Base-by-base conservation (phyloP, 2,888 invertebrate species). In the Phorcus lineatus region DNA sequence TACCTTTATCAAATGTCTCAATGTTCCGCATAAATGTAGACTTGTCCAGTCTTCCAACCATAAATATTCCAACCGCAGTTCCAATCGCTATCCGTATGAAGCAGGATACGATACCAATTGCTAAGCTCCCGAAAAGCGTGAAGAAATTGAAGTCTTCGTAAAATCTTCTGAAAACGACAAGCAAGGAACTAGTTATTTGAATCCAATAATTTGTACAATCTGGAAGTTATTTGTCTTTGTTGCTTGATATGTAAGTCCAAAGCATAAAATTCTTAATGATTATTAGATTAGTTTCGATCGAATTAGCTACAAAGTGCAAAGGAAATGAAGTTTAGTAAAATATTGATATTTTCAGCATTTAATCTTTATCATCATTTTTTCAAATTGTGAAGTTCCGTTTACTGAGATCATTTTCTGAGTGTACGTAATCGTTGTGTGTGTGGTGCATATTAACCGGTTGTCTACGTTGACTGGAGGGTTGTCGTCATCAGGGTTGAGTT, bases 111-210 rank as follows among this genome's bases (percentile, higher is more conserved):
- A 86, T 1, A 36, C 86, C 86, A 28, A 84, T 81, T 47, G 82
- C 83, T 57, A 84, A 79, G 66, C 83, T 86, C 31, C 82, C 74
- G 55, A 86, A 86, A 52, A 86, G 22, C 54, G 81, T 70, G 55
- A 82, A 84, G 78, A 82, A 86, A 24, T 79, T 81, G 28, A 86
- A 67, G 24, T 83, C 52, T 76, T 86, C 86, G 74, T 80, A 84
- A n/a, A 77, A 78, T 55, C 81, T 82, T 62, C 86, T 85, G 80
- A 57, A 81, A 80, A 7, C 53, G 0, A 66, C 3, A 24, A 57
- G 28, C 17, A 17, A 28, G 9, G 36, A 22, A 31, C 0, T 17
- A 47, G 52, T 66, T 47, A 13, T 47, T 36, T 3, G 3, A 6
- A 36, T 36, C 7, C 3, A 6, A 6, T 7, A 36, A 6, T 36